Percentiles rank a stretch among this genome's conserved stretches.
phyloP scores from a whole-genome alignment of 1,140 invertebrate genomes.

The Drosophila littoralis region DNA sequence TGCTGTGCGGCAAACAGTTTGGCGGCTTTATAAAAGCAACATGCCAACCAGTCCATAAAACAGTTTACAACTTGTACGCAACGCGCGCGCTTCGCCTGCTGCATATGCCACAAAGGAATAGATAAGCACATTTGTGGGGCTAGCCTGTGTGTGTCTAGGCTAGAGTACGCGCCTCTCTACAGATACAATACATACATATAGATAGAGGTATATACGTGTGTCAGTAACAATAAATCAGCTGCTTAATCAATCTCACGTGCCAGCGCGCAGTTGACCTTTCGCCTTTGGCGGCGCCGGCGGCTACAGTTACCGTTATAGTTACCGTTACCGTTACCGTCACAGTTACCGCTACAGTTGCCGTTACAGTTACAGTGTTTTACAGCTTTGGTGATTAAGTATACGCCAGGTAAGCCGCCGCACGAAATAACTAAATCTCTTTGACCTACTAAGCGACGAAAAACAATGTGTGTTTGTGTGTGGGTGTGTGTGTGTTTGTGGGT shows the following conservation, averaged over 20 bases:
- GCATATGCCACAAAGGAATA: slow-evolving; percentile 1
- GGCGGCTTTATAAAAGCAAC: slow-evolving; percentile 63
- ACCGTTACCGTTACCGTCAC: slow-evolving; percentile 21
- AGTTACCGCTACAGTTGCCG: slow-evolving; percentile 27
- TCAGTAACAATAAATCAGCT: slow-evolving; percentile 63
- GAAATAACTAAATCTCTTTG: slow-evolving; percentile 49
- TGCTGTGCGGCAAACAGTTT: slow-evolving; percentile 54
- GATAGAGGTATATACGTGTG: slow-evolving; percentile 11
- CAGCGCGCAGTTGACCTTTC: slow-evolving; percentile 51
- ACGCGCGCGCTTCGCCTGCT: slow-evolving; percentile 52
- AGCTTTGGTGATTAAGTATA: slow-evolving; percentile 63
- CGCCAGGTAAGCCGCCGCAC: slow-evolving; percentile 68
- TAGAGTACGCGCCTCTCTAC: neutral
- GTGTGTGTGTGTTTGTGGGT: slow-evolving; percentile 10
- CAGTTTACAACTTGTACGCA: slow-evolving; percentile 56
- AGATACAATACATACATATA: neutral
- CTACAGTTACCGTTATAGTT: slow-evolving; percentile 3
- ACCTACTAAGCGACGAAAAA: slow-evolving; percentile 46
- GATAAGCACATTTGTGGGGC: slow-evolving; percentile 16
- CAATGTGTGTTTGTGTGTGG: neutral
- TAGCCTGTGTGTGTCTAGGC: neutral
- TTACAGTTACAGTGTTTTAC: slow-evolving; percentile 27
- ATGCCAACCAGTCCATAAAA: slow-evolving; percentile 6
- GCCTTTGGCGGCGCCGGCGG: slow-evolving; percentile 23
- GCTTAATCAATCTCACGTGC: slow-evolving; percentile 76